Evolutionary conservation across 2,888 invertebrate species (phyloP).

Genomic region (Chaetoderma sp.): DNA sequence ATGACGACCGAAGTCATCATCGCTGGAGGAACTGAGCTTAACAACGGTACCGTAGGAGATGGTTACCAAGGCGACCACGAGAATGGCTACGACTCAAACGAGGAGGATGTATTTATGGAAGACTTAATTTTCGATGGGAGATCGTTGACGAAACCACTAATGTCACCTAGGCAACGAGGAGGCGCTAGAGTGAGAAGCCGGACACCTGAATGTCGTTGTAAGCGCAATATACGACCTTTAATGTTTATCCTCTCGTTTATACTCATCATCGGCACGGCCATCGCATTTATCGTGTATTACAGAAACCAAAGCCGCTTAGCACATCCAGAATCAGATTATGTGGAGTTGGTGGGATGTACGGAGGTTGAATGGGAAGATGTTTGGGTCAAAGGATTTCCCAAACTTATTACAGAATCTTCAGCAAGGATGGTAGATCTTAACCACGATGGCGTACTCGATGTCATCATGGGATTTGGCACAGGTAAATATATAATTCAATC

Average conservation of each 20-base stretch:
- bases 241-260: slow-evolving; percentile 50
- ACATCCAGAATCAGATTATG: slow-evolving; percentile 5
- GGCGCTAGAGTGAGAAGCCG: slow-evolving; percentile 47
- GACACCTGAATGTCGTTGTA: slow-evolving; percentile 45
- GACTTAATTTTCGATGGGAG: slow-evolving; percentile 43
- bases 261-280: slow-evolving; percentile 46
- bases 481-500: slow-evolving; percentile 73
- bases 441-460: slow-evolving; percentile 78
- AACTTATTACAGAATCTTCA: slow-evolving; percentile 81
- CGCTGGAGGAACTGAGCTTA: slow-evolving; percentile 35
- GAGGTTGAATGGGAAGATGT: slow-evolving; percentile 75
- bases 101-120: slow-evolving; percentile 56
- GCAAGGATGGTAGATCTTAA: slow-evolving; percentile 80
- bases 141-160: slow-evolving; percentile 53
- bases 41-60: slow-evolving; percentile 42
- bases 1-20: slow-evolving; percentile 33
- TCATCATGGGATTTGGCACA: slow-evolving; percentile 83
- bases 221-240: slow-evolving; percentile 50
- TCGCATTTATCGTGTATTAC: slow-evolving; percentile 52
- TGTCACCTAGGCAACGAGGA: slow-evolving; percentile 53
- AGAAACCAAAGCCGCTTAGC: slow-evolving; percentile 34
- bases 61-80: slow-evolving; percentile 41
- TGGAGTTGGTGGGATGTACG: slow-evolving; percentile 74
- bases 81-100: slow-evolving; percentile 47
- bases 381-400: slow-evolving; percentile 79